These are phyloP conservation scores for Noctuana brunneofusca DNA, from an alignment of 2,888 invertebrate genomes.

Conservation along the genomic window DNA sequence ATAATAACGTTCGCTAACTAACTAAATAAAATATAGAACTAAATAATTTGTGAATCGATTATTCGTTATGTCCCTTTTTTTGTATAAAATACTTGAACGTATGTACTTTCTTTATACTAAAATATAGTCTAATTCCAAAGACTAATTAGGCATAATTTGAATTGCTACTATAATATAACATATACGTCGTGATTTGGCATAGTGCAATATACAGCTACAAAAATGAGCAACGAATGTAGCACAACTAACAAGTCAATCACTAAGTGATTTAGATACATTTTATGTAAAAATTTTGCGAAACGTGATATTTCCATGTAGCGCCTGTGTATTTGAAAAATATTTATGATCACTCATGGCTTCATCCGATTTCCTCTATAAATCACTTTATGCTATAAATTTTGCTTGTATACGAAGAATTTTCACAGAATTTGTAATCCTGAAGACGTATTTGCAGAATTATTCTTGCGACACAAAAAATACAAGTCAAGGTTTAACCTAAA, in stretches of 20 bases:
- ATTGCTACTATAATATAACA: too few species aligned
- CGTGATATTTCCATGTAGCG: constrained; percentile 6
- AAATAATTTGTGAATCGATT: too few species aligned
- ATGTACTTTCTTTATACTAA: too few species aligned
- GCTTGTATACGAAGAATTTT: constrained; percentile 13
- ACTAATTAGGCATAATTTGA: too few species aligned
- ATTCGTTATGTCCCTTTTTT: too few species aligned
- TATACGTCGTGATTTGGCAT: too few species aligned
- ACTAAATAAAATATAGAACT: too few species aligned
- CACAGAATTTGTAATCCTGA: constrained; percentile 16
- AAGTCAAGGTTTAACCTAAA: constrained; percentile 2
- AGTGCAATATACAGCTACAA: background rate
- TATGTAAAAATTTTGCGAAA: constrained; percentile 10
- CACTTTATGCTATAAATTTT: constrained; percentile 20
- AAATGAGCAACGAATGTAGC: background rate
- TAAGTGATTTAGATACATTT: constrained; percentile 5
- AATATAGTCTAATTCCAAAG: too few species aligned
- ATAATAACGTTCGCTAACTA: too few species aligned
- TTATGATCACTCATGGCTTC: constrained; percentile 18
- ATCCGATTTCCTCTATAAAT: constrained; percentile 22
- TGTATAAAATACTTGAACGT: too few species aligned
- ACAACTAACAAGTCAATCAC: constrained; percentile 3
- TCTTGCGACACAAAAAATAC: constrained; percentile 18
- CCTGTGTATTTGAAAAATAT: constrained; percentile 19
- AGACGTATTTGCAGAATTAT: constrained; percentile 12